These are phyloP conservation scores for Pomacea maculata DNA, from an alignment of 1,140 invertebrate species.

Conservation along the genomic window DNA sequence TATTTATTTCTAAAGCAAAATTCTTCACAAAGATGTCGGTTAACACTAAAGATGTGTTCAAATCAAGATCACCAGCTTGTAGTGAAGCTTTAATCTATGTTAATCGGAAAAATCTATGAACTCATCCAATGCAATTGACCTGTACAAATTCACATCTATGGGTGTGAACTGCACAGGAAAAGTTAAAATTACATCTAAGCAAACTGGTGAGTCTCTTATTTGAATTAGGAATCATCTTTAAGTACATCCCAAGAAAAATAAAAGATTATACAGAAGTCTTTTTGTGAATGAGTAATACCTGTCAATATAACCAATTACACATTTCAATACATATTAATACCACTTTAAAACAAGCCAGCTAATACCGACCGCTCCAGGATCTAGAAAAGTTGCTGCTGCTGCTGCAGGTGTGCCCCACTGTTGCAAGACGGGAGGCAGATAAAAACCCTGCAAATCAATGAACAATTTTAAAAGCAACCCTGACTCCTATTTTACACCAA, in stretches of 20 bases:
- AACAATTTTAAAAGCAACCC: not conserved
- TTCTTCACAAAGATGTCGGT: not conserved
- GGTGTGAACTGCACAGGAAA: too few species aligned
- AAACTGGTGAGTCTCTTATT: too few species aligned
- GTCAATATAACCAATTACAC: too few species aligned
- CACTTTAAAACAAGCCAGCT: not conserved
- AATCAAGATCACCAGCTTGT: not conserved
- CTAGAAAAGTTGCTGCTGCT: slow-evolving; percentile 40
- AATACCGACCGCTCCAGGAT: slow-evolving; percentile 54
- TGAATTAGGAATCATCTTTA: not conserved
- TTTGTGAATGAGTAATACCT: too few species aligned
- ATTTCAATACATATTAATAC: too few species aligned
- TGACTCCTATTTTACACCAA: too few species aligned
- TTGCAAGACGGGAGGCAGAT: slow-evolving; percentile 43
- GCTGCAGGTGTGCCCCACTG: slow-evolving; percentile 36
- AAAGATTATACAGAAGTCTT: not conserved
- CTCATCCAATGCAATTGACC: too few species aligned
- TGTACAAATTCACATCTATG: too few species aligned
- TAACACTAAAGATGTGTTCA: not conserved
- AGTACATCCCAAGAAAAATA: not conserved
- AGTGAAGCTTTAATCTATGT: not conserved
- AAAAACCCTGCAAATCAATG: slow-evolving; percentile 42
- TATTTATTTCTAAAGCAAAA: not conserved
- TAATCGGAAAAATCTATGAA: too few species aligned
- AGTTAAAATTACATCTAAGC: too few species aligned